Evolutionary conservation across 30 jellyfish, hydroid and myxozoan species (phyloP).

Genomic region (Phacellophora camtschatica): DNA sequence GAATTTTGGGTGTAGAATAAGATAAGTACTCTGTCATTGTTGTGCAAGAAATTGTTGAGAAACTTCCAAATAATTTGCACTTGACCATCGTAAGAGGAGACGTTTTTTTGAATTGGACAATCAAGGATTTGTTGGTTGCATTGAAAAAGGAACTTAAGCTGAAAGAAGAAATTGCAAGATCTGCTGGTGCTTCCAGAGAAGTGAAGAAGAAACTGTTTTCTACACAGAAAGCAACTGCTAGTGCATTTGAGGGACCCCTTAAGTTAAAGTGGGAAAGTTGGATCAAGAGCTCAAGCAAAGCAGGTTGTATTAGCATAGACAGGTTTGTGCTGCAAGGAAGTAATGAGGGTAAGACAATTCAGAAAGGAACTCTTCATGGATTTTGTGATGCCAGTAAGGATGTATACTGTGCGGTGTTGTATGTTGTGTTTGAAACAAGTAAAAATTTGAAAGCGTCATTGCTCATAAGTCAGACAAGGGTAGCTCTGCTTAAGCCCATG

Average conservation of each 20-base stretch:
- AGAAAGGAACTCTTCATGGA: constrained; percentile 23
- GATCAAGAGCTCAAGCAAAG: constrained; percentile 2
- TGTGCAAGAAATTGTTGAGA: constrained; percentile 1
- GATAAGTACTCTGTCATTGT: not conserved
- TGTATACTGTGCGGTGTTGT: constrained; percentile 7
- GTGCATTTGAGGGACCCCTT: constrained; percentile 36
- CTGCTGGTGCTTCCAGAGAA: not conserved
- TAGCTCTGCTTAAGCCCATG: not conserved
- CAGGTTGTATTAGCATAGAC: constrained; percentile 8
- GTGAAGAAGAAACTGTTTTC: not conserved
- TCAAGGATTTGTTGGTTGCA: constrained; percentile 20
- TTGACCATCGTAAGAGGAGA: constrained; percentile 20
- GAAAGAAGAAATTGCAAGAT: constrained; percentile 6
- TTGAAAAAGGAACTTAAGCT: constrained; percentile 38
- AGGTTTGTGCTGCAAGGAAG: too few species aligned
- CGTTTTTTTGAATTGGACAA: constrained; percentile 20
- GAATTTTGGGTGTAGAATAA: constrained; percentile 2
- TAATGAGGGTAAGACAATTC: too few species aligned
- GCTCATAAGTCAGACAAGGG: not conserved
- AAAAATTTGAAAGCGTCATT: not conserved
- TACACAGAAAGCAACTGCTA: constrained; percentile 29
- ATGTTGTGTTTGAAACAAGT: constrained; percentile 2
- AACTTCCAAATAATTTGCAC: constrained; percentile 8
- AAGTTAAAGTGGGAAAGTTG: not conserved
- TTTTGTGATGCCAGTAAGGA: constrained; percentile 17